Evolutionary conservation across 2,888 invertebrate species (phyloP).

Genomic region (Melieria picta): DNA sequence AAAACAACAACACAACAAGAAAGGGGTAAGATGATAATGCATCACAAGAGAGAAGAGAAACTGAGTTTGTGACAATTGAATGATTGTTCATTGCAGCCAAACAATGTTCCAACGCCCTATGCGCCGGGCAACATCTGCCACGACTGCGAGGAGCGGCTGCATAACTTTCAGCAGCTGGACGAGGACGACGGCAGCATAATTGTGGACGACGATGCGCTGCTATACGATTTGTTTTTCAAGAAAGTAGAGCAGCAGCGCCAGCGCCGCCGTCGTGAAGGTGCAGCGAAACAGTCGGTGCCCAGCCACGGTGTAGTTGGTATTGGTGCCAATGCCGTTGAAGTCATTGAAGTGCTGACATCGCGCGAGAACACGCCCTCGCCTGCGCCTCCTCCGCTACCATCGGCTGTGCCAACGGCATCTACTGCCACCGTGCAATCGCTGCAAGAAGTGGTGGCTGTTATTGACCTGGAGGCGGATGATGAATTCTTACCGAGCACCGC

Average conservation of each 20-base stretch:
- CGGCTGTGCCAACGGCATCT: conserved; percentile 2
- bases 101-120: conserved; percentile 24
- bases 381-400: conserved; percentile 6
- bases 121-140: conserved; percentile 47
- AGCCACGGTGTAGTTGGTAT: background rate
- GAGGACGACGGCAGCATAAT: conserved; percentile 42
- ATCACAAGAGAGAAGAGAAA: background rate
- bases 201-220: conserved; percentile 47
- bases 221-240: conserved; percentile 45
- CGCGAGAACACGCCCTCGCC: conserved; percentile 45
- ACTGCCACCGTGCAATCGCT: conserved; percentile 30
- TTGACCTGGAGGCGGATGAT: conserved; percentile 42
- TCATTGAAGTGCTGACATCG: conserved; percentile 44
- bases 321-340: conserved; percentile 36
- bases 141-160: conserved; percentile 46
- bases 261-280: conserved; percentile 7
- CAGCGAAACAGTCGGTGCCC: background rate
- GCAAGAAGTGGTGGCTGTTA: conserved; percentile 41
- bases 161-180: conserved; percentile 44
- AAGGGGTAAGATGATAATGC: conserved; percentile 15
- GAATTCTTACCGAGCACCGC: conserved; percentile 12
- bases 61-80: background rate
- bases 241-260: conserved; percentile 41
- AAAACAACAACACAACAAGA: conserved; percentile 37
- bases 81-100: conserved; percentile 7